Evolutionary conservation across 2,113 vertebrate genomes (phyloP), one percentile per base, ranked within the genome.

Genomic region (Anolis sagrei): DNA sequence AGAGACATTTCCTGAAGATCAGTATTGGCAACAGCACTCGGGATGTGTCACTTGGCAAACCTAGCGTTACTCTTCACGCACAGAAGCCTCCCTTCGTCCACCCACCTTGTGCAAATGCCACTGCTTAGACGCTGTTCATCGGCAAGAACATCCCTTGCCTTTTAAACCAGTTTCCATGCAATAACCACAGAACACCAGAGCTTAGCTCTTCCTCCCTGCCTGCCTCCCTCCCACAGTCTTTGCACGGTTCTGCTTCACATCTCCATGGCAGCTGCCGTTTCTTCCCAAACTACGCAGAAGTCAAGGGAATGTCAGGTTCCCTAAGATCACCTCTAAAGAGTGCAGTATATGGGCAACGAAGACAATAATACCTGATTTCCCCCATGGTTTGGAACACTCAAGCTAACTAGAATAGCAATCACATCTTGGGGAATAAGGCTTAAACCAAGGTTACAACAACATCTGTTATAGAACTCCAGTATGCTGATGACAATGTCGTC

Each of bases 1-100:
- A 92, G 88, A 21, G 81, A 5, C 49, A 36, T 32, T 36, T 82
- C 44, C 72, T 89, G 82, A 81, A 87, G 81, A 93, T 89, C 86
- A 14, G 19, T 83, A 76, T 94, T 92, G 91, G 87, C 82, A 83
- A n/a, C 61, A 84, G 16, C 58, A 61, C 76, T 84, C 74, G 80
- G 80, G 86, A 81, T 82, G 74, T 36, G 54, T 51, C 27, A 66
- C 85, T 86, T 87, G 81, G 19, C 86, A 64, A 89, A 89, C 88
- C 86, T 86, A 82, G 79, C 32, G 1, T 0, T 44, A 2, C 29
- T 89, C 18, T 82, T 91, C 76, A 58, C 66, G 73, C 82, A 25
- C 0, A 87, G 82, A 79, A 29, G 2, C 4, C 83, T 92, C 78
- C 88, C 85, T 82, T 90, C 85, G 48, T n/a, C 14, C 82, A 80